Percentiles rank a stretch among this genome's conserved stretches.
Evolutionary conservation across 2,888 invertebrate genomes (phyloP).

Genomic region (Macropis europaea): DNA sequence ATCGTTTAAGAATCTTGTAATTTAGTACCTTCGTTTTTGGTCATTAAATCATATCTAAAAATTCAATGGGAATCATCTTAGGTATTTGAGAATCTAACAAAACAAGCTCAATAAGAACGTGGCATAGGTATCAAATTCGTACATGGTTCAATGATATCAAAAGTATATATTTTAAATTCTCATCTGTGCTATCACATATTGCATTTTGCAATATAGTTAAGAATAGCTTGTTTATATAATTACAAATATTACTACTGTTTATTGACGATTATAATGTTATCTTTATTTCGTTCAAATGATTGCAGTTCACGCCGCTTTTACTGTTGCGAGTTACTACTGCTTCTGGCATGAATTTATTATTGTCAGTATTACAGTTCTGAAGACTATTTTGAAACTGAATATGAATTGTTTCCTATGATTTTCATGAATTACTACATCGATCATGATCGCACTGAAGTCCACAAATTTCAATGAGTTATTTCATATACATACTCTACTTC

Average conservation of each 20-base stretch:
- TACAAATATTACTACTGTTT: conserved; percentile 44
- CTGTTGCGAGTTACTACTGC: conserved; percentile 35
- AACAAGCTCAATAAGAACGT: conserved; percentile 36
- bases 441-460: conserved; percentile 4
- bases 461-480: conserved; percentile 17
- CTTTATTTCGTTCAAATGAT: conserved; percentile 42
- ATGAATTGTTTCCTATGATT: conserved; percentile 19
- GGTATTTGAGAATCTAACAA: conserved; percentile 25
- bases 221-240: conserved; percentile 49
- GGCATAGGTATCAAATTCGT: conserved; percentile 30
- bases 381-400: conserved; percentile 25
- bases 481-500: conserved; percentile 6
- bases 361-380: conserved; percentile 45
- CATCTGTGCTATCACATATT: conserved; percentile 48
- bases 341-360: conserved; percentile 50
- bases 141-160: conserved; percentile 23
- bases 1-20: conserved; percentile 27
- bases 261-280: conserved; percentile 41
- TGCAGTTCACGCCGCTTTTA: conserved; percentile 41
- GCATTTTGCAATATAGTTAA: conserved; percentile 49
- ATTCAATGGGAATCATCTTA: conserved; percentile 19
- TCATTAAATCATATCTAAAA: conserved; percentile 27
- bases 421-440: not conserved
- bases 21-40: conserved; percentile 21
- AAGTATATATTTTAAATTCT: conserved; percentile 30